Conservation (phyloP, 2,113 vertebrate species). For the Bubo bubo region DNA sequence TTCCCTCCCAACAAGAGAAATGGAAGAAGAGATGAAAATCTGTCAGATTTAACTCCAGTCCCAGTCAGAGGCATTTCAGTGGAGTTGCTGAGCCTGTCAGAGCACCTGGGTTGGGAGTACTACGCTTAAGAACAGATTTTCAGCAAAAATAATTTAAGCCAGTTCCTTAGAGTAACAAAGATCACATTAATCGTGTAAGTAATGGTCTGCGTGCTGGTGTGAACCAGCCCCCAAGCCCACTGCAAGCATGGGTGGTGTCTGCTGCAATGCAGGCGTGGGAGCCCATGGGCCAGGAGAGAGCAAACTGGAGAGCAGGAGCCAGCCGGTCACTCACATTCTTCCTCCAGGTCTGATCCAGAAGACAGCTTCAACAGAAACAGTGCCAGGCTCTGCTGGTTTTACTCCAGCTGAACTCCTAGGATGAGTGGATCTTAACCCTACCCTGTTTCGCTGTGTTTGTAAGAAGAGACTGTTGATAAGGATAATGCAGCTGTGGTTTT, state of each 20-base stretch:
- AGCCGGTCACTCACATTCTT: neutral
- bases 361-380: neutral
- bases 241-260: neutral
- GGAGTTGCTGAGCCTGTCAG: neutral
- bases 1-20: neutral
- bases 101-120: neutral
- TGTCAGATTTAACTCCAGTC: accelerated
- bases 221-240: neutral
- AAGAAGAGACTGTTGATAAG: neutral
- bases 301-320: neutral
- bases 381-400: neutral
- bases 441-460: neutral
- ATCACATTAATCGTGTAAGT: neutral
- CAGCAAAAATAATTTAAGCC: neutral
- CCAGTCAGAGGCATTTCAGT: neutral
- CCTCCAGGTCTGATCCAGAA: neutral
- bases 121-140: neutral
- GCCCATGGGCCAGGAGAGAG: neutral
- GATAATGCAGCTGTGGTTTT: neutral
- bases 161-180: neutral
- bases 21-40: neutral
- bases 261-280: neutral
- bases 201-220: neutral
- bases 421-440: neutral
- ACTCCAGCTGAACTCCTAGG: neutral